Base-by-base conservation (phyloP, 1,140 invertebrate species). In the Panagrolaimus sp. region DNA sequence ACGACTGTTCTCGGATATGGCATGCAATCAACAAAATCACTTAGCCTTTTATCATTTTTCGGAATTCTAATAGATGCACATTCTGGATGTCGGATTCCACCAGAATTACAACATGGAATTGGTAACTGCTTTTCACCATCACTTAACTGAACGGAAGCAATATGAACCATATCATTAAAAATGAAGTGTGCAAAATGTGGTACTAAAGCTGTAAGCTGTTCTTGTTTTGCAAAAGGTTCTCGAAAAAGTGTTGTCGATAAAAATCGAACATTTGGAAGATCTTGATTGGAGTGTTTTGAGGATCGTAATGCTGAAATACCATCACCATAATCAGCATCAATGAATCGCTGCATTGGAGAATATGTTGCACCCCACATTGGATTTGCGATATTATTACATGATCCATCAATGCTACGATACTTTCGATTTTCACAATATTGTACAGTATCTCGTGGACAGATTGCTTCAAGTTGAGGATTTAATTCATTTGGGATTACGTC, bases 21-120 rank as follows among this genome's bases (percentile, higher is more conserved):
- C 31, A 81, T 68, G 73, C 74, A 77, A 16, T 67, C 67, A 2
- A 80, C 65, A 48, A 72, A 69, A 51, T 67, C 72, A 13, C 64
- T 65, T 45, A 74, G 73, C 27, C 51, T 47, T 38, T 67, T 48
- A 61, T 83, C 81, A 27, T 73, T 68, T 14, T 63, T 57, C 42
- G 68, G 57, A 62, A 82, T 65, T n/a, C 66, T 53, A 48, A 82
- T 80, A 31, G 77, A 46, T 25, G 67, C 68, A 62, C 80, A 82
- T 68, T 83, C 81, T 14, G 80, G 80, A 67, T 82, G 81, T 16
- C 31, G 25, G 44, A 72, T 66, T n/a, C 68, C 68, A 25, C 20
- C 20, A 42, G 42, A 16, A 44, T 65, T 87, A 84, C 77, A 76
- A 67, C 73, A 72, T 38, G 76, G 68, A 27, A 77, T 38, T 23